Base-by-base conservation (phyloP, 2,113 vertebrate genomes). In the Columba janthina region DNA sequence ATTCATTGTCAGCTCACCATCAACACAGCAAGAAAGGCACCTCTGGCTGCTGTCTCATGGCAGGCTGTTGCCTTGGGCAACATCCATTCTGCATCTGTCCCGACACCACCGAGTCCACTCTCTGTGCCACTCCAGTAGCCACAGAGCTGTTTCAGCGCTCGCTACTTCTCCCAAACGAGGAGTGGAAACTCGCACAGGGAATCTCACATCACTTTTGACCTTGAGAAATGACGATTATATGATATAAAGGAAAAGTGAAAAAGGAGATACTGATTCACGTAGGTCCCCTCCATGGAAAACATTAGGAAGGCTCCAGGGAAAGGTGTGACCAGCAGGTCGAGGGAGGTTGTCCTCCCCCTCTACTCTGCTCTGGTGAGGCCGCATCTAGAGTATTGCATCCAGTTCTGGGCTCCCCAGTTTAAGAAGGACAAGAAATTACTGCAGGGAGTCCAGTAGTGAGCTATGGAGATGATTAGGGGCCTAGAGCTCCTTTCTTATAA, bases 1-100 rank as follows among this genome's bases (percentile, higher is more conserved):
- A 40, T 90, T 95, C 56, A 15, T 28, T 95, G 84, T 80, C 87
- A 97, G 44, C 46, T 70, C 81, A 60, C 56, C 67, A 54, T 40
- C 48, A 83, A 6, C 40, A 24, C 29, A 76, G 48, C 24, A 50
- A 48, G 78, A 69, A 70, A 80, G 53, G 62, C 19, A 25, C 38
- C 64, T 69, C 54, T 86, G 32, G 48, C 65, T 85, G 31, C 18
- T 78, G 69, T 48, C 70, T 95, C 67, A 4, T 88, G 85, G 75
- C 46, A 93, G 81, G 29, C 54, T 61, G 24, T 60, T 91, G 65
- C 40, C 84, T 88, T 75, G 64, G 72, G 16, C 60, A 32, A 46
- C 57, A 36, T 78, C 42, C 51, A 2, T 75, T 87, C 85, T 70
- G 46, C 19, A 5, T 53, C 72, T 12, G 2, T 32, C 77, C 42